Evolutionary conservation across 2,888 invertebrate species (phyloP).

Genomic region (Crematogaster levior): DNA sequence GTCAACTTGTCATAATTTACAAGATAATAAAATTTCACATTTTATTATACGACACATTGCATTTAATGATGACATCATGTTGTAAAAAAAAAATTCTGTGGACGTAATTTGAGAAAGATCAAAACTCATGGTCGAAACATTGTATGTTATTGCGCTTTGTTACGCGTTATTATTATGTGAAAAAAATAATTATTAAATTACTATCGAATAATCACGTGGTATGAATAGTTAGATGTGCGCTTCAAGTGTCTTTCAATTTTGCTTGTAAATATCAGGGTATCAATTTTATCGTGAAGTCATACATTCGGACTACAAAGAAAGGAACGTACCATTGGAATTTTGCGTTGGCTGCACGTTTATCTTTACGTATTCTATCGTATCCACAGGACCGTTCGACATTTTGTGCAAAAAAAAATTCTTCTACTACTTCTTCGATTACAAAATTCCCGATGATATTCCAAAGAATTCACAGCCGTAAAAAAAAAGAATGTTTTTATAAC

Average conservation of each 20-base stretch:
- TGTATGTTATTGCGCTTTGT: too few species aligned
- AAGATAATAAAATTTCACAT: too few species aligned
- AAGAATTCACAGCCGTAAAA: background rate
- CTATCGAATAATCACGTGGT: too few species aligned
- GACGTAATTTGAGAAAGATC: too few species aligned
- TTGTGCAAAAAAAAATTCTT: background rate
- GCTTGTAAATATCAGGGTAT: background rate
- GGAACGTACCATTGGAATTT: conserved; percentile 59
- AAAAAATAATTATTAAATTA: too few species aligned
- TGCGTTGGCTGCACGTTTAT: conserved; percentile 73
- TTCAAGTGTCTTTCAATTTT: background rate
- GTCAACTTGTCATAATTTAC: too few species aligned
- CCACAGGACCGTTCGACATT: background rate
- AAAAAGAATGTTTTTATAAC: background rate
- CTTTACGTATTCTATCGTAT: conserved; percentile 54
- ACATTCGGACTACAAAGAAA: background rate
- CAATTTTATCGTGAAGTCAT: background rate
- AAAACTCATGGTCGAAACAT: too few species aligned
- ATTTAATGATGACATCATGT: too few species aligned
- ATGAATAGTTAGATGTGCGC: too few species aligned
- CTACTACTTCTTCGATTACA: background rate
- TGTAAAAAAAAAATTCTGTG: too few species aligned
- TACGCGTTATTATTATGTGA: too few species aligned
- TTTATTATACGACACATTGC: too few species aligned
- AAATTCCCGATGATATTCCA: background rate